These are phyloP conservation scores for Cybosia mesomella DNA, from an alignment of 2,888 invertebrate genomes.

Conservation along the genomic window DNA sequence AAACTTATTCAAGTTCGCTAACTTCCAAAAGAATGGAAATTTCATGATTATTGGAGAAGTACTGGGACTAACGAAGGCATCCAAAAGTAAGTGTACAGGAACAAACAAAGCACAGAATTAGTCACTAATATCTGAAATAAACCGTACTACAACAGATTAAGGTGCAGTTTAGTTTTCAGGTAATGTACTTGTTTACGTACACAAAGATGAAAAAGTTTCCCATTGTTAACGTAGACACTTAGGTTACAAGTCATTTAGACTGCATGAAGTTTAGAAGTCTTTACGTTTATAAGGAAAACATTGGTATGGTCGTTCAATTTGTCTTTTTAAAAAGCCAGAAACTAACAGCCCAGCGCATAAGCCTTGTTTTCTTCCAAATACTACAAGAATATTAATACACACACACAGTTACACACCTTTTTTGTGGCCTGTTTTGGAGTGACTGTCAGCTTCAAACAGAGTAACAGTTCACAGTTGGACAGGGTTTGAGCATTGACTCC, in stretches of 20 bases:
- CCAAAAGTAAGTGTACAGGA: slow-evolving; percentile 64
- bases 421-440: too few relatives aligned
- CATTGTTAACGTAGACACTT: slow-evolving; percentile 76
- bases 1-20: slow-evolving; percentile 17
- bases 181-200: slow-evolving; percentile 67
- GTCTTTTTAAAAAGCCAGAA: slow-evolving; percentile 8
- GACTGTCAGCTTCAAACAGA: not conserved
- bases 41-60: slow-evolving; percentile 54
- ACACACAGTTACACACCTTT: not conserved
- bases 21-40: slow-evolving; percentile 45
- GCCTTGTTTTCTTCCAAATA: not conserved
- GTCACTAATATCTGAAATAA: slow-evolving; percentile 43
- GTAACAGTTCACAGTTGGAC: not conserved
- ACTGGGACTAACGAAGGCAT: slow-evolving; percentile 64
- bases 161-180: slow-evolving; percentile 51
- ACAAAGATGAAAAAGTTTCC: slow-evolving; percentile 75
- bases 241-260: slow-evolving; percentile 71
- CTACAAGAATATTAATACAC: not conserved
- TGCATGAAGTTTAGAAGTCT: slow-evolving; percentile 58
- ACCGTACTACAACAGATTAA: slow-evolving; percentile 47
- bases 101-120: slow-evolving; percentile 58
- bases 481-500: not conserved
- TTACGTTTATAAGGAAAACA: slow-evolving; percentile 36
- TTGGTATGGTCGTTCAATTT: slow-evolving; percentile 32
- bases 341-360: not conserved